Percentiles rank a stretch among this genome's conserved stretches.
Conservation (phyloP, 2,888 invertebrate genomes). For the Eumacrocentrus americanus region DNA sequence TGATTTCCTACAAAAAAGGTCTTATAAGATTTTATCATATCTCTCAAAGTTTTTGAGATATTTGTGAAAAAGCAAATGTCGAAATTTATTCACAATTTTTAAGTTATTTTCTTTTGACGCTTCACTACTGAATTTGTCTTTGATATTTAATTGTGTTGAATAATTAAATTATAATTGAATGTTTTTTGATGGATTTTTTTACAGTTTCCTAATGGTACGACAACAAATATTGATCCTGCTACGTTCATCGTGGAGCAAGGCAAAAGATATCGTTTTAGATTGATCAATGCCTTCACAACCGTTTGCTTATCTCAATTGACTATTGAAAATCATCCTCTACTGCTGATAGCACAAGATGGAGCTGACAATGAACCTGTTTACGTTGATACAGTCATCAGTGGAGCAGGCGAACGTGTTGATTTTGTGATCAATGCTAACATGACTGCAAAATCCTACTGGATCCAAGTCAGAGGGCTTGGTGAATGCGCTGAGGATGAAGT, state of each 20-base stretch:
- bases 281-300: constrained; percentile 65
- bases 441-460: constrained; percentile 63
- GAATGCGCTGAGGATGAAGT: constrained; percentile 56
- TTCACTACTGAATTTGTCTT: no score
- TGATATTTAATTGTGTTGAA: no score
- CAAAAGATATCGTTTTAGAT: constrained; percentile 63
- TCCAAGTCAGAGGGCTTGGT: constrained; percentile 63
- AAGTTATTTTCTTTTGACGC: no score
- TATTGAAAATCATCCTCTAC: constrained; percentile 63
- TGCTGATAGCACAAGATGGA: constrained; percentile 64
- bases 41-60: no score
- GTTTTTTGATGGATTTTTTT: background rate
- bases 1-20: no score
- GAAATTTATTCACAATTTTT: no score
- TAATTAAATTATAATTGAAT: no score
- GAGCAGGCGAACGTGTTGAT: constrained; percentile 71
- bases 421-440: constrained; percentile 65
- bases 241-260: constrained; percentile 57
- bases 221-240: constrained; percentile 24
- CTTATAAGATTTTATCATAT: no score
- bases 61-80: no score
- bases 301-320: constrained; percentile 63
- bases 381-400: constrained; percentile 59
- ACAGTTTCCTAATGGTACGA: background rate
- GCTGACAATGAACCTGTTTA: constrained; percentile 63